Evolutionary conservation across 2,113 vertebrate genomes (phyloP).

Genomic region (Pimephales promelas): DNA sequence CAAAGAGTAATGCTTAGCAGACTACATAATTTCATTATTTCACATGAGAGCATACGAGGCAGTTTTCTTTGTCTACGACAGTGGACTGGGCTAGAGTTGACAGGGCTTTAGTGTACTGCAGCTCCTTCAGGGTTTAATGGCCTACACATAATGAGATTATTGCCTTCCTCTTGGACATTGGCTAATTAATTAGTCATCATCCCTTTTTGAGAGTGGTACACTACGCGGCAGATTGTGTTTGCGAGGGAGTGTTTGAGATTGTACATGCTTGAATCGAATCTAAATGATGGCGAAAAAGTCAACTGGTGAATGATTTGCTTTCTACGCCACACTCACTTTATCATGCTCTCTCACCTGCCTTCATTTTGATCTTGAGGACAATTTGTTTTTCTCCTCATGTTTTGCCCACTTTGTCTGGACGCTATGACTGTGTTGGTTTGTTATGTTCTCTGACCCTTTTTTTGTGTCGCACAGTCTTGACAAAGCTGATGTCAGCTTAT

Average conservation of each 20-base stretch:
- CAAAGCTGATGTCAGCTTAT: slow-evolving; percentile 45
- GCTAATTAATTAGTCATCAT: slow-evolving; percentile 47
- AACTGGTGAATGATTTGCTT: background rate
- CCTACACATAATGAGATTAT: slow-evolving; percentile 57
- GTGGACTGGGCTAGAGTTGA: slow-evolving; percentile 19
- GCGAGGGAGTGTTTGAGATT: background rate
- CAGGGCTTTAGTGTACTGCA: slow-evolving; percentile 35
- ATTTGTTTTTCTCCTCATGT: background rate
- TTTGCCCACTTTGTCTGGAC: background rate
- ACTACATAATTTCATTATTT: slow-evolving; percentile 39
- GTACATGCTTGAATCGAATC: background rate
- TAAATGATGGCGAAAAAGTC: background rate
- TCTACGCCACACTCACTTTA: background rate
- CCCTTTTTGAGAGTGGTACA: slow-evolving; percentile 11
- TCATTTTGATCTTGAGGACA: background rate
- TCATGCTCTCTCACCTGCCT: background rate
- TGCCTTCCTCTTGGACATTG: slow-evolving; percentile 22
- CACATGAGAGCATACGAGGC: slow-evolving; percentile 30
- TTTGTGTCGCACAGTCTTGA: slow-evolving; percentile 21
- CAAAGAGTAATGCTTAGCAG: background rate
- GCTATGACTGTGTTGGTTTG: background rate
- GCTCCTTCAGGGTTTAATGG: slow-evolving; percentile 55
- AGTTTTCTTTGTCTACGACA: background rate
- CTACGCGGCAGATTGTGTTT: background rate
- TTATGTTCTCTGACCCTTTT: slow-evolving; percentile 9